Conservation (phyloP, 2,797 vertebrate species). For the Anguilla obscura region DNA sequence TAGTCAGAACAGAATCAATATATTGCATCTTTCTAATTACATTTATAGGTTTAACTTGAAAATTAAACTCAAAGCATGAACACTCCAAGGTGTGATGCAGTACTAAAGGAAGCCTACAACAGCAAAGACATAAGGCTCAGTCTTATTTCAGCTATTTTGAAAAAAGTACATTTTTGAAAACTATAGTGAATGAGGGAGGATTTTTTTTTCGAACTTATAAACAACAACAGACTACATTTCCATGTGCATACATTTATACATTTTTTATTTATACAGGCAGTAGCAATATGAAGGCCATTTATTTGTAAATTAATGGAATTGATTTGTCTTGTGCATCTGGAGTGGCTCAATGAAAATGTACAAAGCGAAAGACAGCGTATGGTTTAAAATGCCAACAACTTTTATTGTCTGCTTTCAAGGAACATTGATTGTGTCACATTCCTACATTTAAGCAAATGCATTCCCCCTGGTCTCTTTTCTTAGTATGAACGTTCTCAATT, state of each 20-base stretch:
- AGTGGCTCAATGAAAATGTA: background rate
- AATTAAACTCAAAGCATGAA: background rate
- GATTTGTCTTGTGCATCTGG: background rate
- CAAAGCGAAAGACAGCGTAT: background rate
- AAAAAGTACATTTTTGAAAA: background rate
- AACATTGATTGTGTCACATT: background rate
- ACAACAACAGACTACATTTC: no score
- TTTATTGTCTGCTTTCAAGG: background rate
- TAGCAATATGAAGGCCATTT: background rate
- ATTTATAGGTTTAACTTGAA: background rate
- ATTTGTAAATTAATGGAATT: background rate
- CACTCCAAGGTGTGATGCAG: background rate
- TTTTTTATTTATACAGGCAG: background rate
- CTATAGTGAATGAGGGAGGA: background rate
- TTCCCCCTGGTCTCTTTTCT: background rate
- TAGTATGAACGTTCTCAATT: background rate
- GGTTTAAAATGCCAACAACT: background rate
- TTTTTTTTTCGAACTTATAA: no score
- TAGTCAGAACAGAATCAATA: background rate
- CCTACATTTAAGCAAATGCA: background rate
- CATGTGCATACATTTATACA: no score
- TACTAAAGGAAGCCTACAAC: background rate
- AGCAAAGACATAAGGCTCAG: background rate
- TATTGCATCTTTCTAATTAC: background rate
- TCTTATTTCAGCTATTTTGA: background rate